Conservation (phyloP, 2,888 invertebrate species). For the Yponomeuta evonymella region DNA sequence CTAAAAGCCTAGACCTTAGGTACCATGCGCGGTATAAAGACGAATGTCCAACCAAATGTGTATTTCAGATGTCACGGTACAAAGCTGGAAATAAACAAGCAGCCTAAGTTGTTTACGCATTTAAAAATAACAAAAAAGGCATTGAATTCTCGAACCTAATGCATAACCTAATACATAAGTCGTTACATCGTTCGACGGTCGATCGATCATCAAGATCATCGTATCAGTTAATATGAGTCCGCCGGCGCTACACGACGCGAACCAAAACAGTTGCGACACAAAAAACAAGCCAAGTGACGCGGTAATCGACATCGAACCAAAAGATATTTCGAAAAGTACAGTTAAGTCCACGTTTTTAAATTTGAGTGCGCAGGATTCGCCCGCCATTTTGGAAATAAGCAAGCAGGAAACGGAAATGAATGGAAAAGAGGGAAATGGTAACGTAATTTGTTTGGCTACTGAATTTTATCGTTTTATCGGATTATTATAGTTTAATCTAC, state of each 20-base stretch:
- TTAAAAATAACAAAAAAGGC: not conserved
- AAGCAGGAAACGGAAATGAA: constrained; percentile 4
- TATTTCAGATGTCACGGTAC: not conserved
- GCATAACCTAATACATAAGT: not conserved
- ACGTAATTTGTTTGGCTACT: not conserved
- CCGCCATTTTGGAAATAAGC: constrained; percentile 6
- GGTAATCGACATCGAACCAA: not conserved
- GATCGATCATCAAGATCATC: constrained; percentile 13
- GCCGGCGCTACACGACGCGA: constrained; percentile 20
- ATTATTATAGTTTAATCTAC: too few species aligned
- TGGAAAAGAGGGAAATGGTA: not conserved
- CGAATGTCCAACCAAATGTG: too few species aligned
- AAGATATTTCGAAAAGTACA: not conserved
- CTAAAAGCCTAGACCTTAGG: too few species aligned
- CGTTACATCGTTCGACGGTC: not conserved
- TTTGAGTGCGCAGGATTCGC: not conserved
- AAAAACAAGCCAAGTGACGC: not conserved
- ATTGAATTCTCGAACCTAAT: not conserved
- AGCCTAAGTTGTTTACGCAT: not conserved
- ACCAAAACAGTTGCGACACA: constrained; percentile 4
- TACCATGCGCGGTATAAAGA: too few species aligned
- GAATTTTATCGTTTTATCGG: not conserved
- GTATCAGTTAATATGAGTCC: constrained; percentile 22
- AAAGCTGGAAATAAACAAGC: not conserved
- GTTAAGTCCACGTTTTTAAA: not conserved